Base-by-base conservation (phyloP, 2,888 invertebrate species). In the Choreutis nemorana region DNA sequence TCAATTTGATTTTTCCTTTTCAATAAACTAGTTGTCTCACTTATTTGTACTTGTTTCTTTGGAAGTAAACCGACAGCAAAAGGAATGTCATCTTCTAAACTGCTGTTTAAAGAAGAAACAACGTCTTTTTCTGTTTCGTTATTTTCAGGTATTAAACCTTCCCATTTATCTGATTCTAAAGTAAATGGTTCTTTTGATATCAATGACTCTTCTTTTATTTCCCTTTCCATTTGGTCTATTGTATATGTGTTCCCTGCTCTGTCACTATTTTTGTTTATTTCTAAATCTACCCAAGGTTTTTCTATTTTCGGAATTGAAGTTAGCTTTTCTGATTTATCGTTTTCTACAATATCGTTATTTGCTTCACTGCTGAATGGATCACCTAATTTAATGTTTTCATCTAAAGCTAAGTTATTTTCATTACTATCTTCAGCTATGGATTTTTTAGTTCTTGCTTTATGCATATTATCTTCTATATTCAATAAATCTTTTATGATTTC, bases 401-500 rank as follows among this genome's bases (percentile, higher is more conserved):
- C 62, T 36, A 57, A 49, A 5, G 41, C 32, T 15, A 37, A 31
- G 21, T 53, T 45, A 29, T 36, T 39, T 27, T 53, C 50, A 29
- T 50, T 44, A 30, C 51, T 42, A 2, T 53, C n/a, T 9, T 42
- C 44, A 10, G 50, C n/a, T n/a, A n/a, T n/a, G n/a, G n/a, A n/a
- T n/a, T n/a, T n/a, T n/a, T n/a, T n/a, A n/a, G 26, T 44, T 44
- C 16, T 34, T 8, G 48, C 42, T 40, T 64, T 49, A 35, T 50
- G 55, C 33, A 73, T 66, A 36, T 63, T 70, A 31, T 58, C 62
- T 42, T 75, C 77, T 42, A 77, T 71, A 34, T 72, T 75, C 61
- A 77, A 67, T 30, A 77, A 48, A 44, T 77, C 77, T 43, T 73
- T 67, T 33, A 77, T 77, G 21, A 77, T 72, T 45, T 72, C 67